These are phyloP conservation scores for Saimiri boliviensis DNA, from an alignment of 2,113 vertebrate genomes.

Conservation along the genomic window DNA sequence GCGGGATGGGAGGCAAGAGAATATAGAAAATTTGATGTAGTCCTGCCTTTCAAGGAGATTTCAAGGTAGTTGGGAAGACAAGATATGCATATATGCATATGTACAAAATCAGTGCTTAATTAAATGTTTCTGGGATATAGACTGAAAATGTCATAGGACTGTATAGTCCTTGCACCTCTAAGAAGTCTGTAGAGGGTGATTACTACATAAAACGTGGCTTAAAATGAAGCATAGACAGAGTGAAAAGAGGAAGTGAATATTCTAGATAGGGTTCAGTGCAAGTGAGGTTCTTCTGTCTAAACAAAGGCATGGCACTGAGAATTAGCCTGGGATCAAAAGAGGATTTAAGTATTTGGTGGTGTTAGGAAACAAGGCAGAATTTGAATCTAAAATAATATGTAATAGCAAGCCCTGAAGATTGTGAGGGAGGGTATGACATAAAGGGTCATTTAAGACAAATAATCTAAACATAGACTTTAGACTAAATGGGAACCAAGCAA, in stretches of 20 bases:
- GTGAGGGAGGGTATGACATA: neutral
- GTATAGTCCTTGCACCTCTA: neutral
- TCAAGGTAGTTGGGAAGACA: neutral
- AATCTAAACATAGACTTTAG: neutral
- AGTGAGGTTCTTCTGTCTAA: neutral
- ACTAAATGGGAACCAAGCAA: neutral
- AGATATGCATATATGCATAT: neutral
- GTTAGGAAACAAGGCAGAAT: constrained; percentile 5
- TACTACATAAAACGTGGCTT: neutral
- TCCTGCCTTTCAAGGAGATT: neutral
- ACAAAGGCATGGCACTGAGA: neutral
- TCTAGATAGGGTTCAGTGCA: neutral
- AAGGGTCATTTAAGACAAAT: neutral
- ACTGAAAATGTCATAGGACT: neutral
- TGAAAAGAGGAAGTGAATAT: neutral
- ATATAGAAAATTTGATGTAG: neutral
- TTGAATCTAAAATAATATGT: neutral
- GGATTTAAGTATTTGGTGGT: neutral
- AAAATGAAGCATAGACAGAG: neutral
- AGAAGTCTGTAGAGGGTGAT: neutral
- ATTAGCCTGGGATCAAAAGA: neutral
- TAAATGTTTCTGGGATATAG: neutral
- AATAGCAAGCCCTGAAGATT: neutral
- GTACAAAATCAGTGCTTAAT: neutral
- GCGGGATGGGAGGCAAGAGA: neutral